Evolutionary conservation across 2,797 vertebrate species (phyloP), one percentile per base, ranked within the genome.

Genomic region (Passerculus sandwichensis): DNA sequence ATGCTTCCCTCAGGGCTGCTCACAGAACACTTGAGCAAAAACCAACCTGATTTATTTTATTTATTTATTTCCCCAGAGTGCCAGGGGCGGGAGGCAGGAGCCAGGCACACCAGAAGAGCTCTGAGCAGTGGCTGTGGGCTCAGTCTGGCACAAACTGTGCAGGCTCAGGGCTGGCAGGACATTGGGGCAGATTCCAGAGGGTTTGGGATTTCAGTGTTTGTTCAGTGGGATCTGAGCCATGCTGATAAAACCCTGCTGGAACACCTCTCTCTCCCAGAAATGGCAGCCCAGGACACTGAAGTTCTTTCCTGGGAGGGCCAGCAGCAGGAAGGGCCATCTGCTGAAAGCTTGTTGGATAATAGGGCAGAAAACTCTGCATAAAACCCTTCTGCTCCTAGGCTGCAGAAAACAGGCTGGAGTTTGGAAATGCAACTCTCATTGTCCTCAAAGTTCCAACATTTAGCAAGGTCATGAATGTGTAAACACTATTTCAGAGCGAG

Each of bases 281-380:
- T 11, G 38, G 42, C 75, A 50, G 4, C 70, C 59, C 66, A 67
- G 82, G 7, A 48, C 56, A 69, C 38, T 12, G 32, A 16, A 18
- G 29, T 23, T 26, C 21, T 27, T 53, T 61, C 75, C 69, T 88
- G 74, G 70, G 20, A 25, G 44, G 69, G 54, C n/a, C 81, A 85
- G 53, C 38, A 79, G 83, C 62, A 71, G 38, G 29, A 88, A 85
- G 56, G 45, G 25, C 70, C 92, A 87, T 78, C 93, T 95, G 82
- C 92, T 95, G 50, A 60, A 53, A n/a, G 19, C 42, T n/a, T 61
- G 57, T 76, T 76, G 70, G 86, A 85, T 66, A 79, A 62, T 38
- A 57, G 81, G 16, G 36, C 50, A 83, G 53, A 88, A 85, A 74
- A 51, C 32, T n/a, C 4, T 17, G 6, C 71, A 38, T 51, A 16